A percentile compares a stretch with the other conserved stretches of the same genome.
phyloP scores from a whole-genome alignment of 1,140 invertebrate genomes.

The Lepidurus packardi region DNA sequence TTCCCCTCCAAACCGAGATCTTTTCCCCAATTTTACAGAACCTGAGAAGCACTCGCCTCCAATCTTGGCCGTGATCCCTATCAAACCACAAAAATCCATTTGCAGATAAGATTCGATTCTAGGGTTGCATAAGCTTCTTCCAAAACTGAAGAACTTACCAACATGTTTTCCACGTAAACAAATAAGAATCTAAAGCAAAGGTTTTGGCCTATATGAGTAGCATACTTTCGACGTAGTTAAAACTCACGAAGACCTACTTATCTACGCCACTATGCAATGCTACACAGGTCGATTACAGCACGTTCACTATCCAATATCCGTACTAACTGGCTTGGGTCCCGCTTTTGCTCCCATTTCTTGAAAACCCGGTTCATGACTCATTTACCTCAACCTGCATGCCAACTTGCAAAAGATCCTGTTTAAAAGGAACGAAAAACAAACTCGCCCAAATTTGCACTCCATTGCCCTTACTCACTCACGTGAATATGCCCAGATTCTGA shows the following conservation, averaged over 20 bases:
- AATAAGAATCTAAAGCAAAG: too few relatives aligned
- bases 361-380: background rate
- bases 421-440: background rate
- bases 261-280: background rate
- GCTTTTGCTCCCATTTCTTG: background rate
- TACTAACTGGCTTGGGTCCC: background rate
- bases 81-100: too few relatives aligned
- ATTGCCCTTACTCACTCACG: background rate
- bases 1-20: background rate
- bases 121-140: too few relatives aligned
- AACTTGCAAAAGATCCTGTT: background rate
- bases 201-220: background rate
- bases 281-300: background rate
- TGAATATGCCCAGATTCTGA: background rate
- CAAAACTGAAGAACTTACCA: too few relatives aligned
- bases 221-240: background rate
- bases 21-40: background rate
- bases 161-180: too few relatives aligned
- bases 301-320: background rate
- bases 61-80: too few relatives aligned
- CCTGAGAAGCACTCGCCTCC: too few relatives aligned
- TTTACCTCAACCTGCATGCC: conserved; percentile 13
- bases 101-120: too few relatives aligned
- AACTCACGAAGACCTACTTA: background rate
- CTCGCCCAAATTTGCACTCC: background rate